Conservation (phyloP, 2,113 vertebrate genomes). For the Centropus unirufus region DNA sequence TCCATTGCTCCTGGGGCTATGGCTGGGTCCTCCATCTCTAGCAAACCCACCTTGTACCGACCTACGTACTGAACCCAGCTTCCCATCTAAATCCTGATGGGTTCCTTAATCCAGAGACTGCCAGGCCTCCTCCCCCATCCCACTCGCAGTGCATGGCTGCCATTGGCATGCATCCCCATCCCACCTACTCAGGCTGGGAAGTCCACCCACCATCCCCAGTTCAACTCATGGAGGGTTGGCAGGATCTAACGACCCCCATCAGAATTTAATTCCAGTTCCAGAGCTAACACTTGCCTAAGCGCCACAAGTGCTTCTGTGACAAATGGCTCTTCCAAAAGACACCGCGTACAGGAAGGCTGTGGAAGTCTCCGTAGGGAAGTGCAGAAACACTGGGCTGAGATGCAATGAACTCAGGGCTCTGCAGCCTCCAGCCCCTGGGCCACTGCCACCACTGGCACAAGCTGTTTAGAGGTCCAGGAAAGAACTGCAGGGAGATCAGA, state of each 20-base stretch:
- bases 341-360: accelerated
- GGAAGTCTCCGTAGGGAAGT: neutral
- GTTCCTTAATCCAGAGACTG: neutral
- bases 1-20: neutral
- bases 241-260: neutral
- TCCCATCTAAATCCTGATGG: neutral
- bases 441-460: neutral
- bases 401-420: neutral
- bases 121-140: neutral
- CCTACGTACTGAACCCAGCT: too few species aligned
- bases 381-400: neutral
- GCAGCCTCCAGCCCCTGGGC: neutral
- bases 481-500: neutral
- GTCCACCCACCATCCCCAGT: neutral
- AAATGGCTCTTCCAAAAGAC: neutral
- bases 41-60: neutral
- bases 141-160: neutral
- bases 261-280: neutral
- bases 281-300: neutral
- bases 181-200: neutral
- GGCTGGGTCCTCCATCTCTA: neutral
- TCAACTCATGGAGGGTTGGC: neutral
- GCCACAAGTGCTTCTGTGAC: neutral
- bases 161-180: neutral
- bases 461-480: neutral